Evolutionary conservation across 2,888 invertebrate genomes (phyloP).

Genomic region (Acrocera orbiculus): DNA sequence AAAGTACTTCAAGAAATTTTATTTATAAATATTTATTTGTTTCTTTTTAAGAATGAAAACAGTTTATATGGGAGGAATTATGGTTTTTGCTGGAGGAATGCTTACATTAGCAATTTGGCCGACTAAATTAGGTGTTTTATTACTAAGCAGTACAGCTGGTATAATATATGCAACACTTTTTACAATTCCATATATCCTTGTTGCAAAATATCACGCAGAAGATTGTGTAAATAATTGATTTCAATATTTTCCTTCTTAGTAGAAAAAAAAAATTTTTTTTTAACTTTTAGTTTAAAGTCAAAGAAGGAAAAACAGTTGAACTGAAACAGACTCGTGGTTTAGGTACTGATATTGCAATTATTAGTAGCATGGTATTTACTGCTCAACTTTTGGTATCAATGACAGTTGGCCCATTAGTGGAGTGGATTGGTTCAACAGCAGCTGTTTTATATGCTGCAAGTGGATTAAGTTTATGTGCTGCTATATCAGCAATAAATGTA

Average conservation of each 20-base stretch:
- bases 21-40: no score
- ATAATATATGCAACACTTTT: constrained; percentile 31
- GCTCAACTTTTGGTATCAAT: constrained; percentile 30
- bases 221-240: constrained; percentile 24
- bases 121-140: constrained; percentile 26
- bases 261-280: constrained; percentile 1
- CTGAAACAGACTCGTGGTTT: constrained; percentile 28
- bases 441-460: constrained; percentile 30
- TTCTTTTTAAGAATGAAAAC: constrained; percentile 21
- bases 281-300: constrained; percentile 22
- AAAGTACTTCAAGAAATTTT: no score
- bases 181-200: constrained; percentile 30
- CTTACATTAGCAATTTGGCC: constrained; percentile 28
- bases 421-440: constrained; percentile 24
- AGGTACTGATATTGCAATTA: constrained; percentile 32
- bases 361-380: constrained; percentile 31
- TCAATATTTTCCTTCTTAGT: not conserved
- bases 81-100: constrained; percentile 30
- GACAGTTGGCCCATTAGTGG: constrained; percentile 24
- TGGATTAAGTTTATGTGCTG: constrained; percentile 24
- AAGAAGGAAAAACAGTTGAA: constrained; percentile 25
- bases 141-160: constrained; percentile 30
- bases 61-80: constrained; percentile 27
- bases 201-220: constrained; percentile 31
- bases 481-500: constrained; percentile 28